Evolutionary conservation across 2,113 vertebrate genomes (phyloP).

Genomic region (Vireo altiloquus): DNA sequence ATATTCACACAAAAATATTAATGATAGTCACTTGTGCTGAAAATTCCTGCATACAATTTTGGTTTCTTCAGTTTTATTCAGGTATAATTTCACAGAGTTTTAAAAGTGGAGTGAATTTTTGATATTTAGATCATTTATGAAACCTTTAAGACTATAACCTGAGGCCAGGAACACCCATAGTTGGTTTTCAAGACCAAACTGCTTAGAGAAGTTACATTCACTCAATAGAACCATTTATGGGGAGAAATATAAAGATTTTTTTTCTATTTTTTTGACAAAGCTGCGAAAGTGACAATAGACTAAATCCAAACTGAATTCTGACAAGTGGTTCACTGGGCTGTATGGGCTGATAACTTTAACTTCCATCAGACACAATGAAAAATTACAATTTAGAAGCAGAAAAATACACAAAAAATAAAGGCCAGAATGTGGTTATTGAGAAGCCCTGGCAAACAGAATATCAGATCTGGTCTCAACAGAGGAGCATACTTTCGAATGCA

Average conservation of each 20-base stretch:
- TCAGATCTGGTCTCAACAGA: not conserved
- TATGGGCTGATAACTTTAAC: not conserved
- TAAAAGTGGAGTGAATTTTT: not conserved
- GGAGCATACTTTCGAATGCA: slow-evolving; percentile 84
- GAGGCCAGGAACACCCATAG: not conserved
- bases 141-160: not conserved
- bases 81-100: not conserved
- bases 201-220: not conserved
- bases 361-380: not conserved
- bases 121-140: not conserved
- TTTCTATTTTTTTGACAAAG: not conserved
- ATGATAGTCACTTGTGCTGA: not conserved
- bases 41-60: not conserved
- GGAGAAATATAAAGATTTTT: too few relatives aligned
- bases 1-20: not conserved
- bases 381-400: not conserved
- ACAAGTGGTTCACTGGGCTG: not conserved
- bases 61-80: not conserved
- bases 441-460: not conserved
- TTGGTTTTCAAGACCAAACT: not conserved
- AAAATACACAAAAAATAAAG: not conserved
- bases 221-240: not conserved
- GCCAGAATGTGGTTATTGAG: not conserved
- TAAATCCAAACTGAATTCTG: not conserved
- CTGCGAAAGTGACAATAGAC: not conserved